A percentile compares a stretch with the other conserved stretches of the same genome.
phyloP scores from a whole-genome alignment of 2,888 invertebrate species.

The Chymomyza fuscimana region DNA sequence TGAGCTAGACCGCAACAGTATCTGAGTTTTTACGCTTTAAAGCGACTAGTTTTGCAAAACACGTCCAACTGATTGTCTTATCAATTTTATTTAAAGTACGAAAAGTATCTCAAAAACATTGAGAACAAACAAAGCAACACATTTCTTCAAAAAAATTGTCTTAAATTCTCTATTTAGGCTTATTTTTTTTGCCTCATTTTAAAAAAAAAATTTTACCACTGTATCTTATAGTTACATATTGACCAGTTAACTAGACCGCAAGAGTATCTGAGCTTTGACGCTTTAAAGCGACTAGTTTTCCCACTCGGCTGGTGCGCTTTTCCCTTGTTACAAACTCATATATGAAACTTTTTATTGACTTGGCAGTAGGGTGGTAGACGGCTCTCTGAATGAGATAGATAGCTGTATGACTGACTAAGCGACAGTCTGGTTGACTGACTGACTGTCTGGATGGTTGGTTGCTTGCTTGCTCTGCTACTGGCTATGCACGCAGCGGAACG shows the following conservation, averaged over 20 bases:
- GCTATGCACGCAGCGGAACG: constrained; percentile 62
- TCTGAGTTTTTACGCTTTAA: too few relatives aligned
- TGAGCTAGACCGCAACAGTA: too few relatives aligned
- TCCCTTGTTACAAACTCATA: constrained; percentile 67
- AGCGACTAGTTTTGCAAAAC: too few relatives aligned
- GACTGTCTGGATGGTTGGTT: constrained; percentile 25
- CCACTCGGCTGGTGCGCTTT: constrained; percentile 53
- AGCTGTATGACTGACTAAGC: constrained; percentile 12
- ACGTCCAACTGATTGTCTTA: too few relatives aligned
- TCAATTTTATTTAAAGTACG: too few relatives aligned
- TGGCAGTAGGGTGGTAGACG: constrained; percentile 59
- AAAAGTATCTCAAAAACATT: too few relatives aligned
- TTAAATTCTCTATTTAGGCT: too few relatives aligned
- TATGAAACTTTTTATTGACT: constrained; percentile 46
- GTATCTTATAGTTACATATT: too few relatives aligned
- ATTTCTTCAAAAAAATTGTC: too few relatives aligned
- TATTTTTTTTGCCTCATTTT: too few relatives aligned
- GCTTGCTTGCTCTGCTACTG: constrained; percentile 1
- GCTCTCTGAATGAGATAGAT: constrained; percentile 14
- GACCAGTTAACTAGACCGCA: not conserved
- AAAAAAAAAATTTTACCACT: too few relatives aligned
- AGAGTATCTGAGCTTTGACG: not conserved
- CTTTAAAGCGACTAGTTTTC: not conserved
- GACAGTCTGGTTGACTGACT: constrained; percentile 9
- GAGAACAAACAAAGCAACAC: too few relatives aligned